Evolutionary conservation across 1,140 invertebrate species (phyloP).

Genomic region (Galleria mellonella): DNA sequence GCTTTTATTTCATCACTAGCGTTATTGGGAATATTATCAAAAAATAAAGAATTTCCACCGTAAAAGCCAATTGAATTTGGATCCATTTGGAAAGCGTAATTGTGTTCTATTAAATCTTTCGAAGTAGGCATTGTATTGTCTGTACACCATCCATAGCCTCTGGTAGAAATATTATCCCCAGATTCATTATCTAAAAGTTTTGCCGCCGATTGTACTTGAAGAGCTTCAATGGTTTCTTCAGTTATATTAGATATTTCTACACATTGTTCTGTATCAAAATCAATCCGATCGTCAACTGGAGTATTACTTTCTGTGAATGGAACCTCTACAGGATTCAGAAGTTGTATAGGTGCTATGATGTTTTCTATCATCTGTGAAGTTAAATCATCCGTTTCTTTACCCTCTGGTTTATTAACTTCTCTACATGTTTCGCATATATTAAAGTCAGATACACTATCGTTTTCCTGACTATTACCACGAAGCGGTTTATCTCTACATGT

Average conservation of each 20-base stretch:
- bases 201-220: constrained; percentile 36
- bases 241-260: constrained; percentile 40
- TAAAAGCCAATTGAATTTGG: constrained; percentile 24
- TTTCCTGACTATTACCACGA: constrained; percentile 12
- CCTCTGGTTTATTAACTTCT: constrained; percentile 44
- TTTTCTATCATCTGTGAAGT: constrained; percentile 59
- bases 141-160: constrained; percentile 36
- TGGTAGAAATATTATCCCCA: constrained; percentile 12
- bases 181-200: constrained; percentile 32
- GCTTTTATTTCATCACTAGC: constrained; percentile 58
- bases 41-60: constrained; percentile 33
- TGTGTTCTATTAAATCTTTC: constrained; percentile 7
- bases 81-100: constrained; percentile 25
- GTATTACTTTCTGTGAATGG: constrained; percentile 23
- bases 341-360: constrained; percentile 57
- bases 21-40: constrained; percentile 44
- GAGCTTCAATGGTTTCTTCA: constrained; percentile 47
- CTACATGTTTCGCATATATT: constrained; percentile 55
- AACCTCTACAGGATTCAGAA: constrained; percentile 53
- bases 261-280: constrained; percentile 28
- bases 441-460: constrained; percentile 25
- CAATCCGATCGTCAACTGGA: constrained; percentile 8
- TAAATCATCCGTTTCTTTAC: constrained; percentile 45
- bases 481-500: not conserved
- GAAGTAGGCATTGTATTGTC: constrained; percentile 8